These are phyloP conservation scores for Rhea americana DNA, from an alignment of 2,113 vertebrate genomes.

Conservation along the genomic window DNA sequence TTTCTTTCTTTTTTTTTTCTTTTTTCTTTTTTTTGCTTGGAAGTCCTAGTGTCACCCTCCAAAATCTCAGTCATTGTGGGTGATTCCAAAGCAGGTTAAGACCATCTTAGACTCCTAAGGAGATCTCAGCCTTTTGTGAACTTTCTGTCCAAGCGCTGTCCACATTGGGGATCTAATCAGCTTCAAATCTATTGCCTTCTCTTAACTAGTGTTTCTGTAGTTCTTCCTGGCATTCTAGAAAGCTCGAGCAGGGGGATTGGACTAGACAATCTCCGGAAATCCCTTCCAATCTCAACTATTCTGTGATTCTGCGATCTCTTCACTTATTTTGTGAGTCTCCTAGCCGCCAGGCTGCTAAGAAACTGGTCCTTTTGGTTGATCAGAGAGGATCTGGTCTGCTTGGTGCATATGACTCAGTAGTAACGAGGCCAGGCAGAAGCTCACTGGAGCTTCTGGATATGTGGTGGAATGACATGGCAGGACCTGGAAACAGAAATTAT, in stretches of 20 bases:
- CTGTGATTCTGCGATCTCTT: neutral
- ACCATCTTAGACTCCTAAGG: neutral
- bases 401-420: accelerated
- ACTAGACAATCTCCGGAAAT: too few relatives aligned
- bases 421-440: neutral
- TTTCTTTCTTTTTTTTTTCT: neutral
- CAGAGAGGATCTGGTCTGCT: neutral
- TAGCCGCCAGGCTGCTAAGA: neutral
- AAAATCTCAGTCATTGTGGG: neutral
- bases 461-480: neutral
- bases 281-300: too few relatives aligned
- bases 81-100: neutral
- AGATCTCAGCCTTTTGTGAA: neutral
- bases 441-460: neutral
- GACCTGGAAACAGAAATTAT: neutral
- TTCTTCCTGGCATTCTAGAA: neutral
- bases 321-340: neutral
- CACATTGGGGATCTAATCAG: neutral
- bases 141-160: neutral
- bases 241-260: neutral
- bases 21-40: neutral
- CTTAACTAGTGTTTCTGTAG: neutral
- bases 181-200: neutral
- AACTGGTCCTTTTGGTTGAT: neutral
- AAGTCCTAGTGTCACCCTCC: neutral